Percentiles rank a stretch among this genome's conserved stretches.
These are phyloP conservation scores for Actinostola sp. DNA, from an alignment of 92 coral and sea anemone genomes.

Conservation along the genomic window DNA sequence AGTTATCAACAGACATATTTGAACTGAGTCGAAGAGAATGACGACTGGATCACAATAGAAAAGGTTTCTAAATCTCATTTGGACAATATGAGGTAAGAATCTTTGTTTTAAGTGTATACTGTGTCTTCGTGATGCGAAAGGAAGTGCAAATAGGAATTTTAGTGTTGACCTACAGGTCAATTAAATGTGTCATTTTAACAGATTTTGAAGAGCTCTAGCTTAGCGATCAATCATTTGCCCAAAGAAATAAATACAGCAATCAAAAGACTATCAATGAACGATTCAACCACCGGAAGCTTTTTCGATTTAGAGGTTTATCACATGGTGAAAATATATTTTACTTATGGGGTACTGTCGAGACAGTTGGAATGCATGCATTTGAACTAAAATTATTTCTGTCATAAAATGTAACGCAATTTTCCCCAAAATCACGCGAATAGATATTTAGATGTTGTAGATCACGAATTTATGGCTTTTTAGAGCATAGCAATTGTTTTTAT, in stretches of 20 bases:
- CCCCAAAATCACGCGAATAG: slow-evolving; percentile 40
- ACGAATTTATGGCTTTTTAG: slow-evolving; percentile 24
- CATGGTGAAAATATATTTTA: slow-evolving; percentile 44
- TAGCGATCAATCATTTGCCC: slow-evolving; percentile 43
- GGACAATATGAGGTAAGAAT: too few species aligned
- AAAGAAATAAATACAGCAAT: slow-evolving; percentile 16
- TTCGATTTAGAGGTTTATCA: slow-evolving; percentile 61
- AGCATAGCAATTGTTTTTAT: slow-evolving; percentile 31
- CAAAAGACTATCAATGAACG: slow-evolving; percentile 40
- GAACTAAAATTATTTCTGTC: slow-evolving; percentile 34
- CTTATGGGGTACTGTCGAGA: slow-evolving; percentile 33
- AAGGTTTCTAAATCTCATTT: too few species aligned
- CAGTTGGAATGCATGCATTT: slow-evolving; percentile 35
- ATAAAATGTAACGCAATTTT: slow-evolving; percentile 33
- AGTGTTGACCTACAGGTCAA: too few species aligned
- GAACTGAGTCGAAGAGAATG: too few species aligned
- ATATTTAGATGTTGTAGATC: slow-evolving; percentile 23
- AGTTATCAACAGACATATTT: too few species aligned
- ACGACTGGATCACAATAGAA: too few species aligned
- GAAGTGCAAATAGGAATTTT: too few species aligned
- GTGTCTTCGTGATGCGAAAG: too few species aligned
- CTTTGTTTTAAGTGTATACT: too few species aligned
- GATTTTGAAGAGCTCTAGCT: too few species aligned
- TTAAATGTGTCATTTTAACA: too few species aligned
- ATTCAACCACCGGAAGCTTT: slow-evolving; percentile 23